Evolutionary conservation across 2,797 vertebrate genomes (phyloP).

Genomic region (Mastacembelus armatus): DNA sequence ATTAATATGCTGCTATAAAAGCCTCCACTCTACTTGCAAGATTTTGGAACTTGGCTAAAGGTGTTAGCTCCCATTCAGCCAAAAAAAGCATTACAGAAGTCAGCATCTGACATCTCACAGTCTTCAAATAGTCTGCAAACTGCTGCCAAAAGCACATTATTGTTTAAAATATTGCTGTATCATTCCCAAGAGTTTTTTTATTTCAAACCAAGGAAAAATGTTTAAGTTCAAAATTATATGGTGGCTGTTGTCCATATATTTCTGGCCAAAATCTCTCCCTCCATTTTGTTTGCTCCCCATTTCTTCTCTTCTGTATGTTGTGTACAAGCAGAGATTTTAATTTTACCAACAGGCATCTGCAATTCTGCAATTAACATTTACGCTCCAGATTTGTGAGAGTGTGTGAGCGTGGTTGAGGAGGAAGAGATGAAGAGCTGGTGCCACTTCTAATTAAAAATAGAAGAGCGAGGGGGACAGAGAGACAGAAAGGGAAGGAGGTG

Average conservation of each 20-base stretch:
- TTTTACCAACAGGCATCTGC: constrained; percentile 31
- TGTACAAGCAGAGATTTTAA: constrained; percentile 24
- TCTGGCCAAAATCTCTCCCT: not conserved
- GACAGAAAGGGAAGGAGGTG: not conserved
- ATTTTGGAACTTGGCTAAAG: not conserved
- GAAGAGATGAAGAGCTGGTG: constrained; percentile 17
- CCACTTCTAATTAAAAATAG: constrained; percentile 46
- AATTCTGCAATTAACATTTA: constrained; percentile 34
- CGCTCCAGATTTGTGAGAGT: constrained; percentile 23
- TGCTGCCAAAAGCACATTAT: too few species aligned
- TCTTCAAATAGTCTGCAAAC: too few species aligned
- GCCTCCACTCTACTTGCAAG: not conserved
- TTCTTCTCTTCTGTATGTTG: not conserved
- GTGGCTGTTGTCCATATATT: not conserved
- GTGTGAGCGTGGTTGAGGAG: constrained; percentile 17
- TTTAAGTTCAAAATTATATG: not conserved
- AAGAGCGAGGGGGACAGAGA: not conserved
- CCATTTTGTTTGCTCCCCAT: not conserved
- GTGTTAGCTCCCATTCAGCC: not conserved
- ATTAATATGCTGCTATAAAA: not conserved
- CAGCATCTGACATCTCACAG: too few species aligned
- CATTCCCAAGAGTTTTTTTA: too few species aligned
- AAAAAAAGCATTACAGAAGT: not conserved
- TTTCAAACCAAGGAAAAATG: not conserved
- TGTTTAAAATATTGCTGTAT: too few species aligned